Evolutionary conservation across 2,113 vertebrate genomes (phyloP).

Genomic region (Gymnorhina tibicen): DNA sequence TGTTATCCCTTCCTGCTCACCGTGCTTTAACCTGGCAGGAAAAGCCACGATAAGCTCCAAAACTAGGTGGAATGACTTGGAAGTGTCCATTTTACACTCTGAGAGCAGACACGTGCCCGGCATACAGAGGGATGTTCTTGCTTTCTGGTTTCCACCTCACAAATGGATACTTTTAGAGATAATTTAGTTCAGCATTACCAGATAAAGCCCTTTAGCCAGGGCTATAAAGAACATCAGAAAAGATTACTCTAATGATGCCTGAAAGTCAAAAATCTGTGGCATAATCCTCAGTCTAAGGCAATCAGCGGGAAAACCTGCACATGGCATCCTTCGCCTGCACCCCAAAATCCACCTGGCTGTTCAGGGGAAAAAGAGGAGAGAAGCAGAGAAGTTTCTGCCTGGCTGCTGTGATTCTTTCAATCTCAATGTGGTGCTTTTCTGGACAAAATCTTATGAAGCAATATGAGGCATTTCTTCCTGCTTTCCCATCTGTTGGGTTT

Average conservation of each 20-base stretch:
- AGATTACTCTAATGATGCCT: not conserved
- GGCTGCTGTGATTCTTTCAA: not conserved
- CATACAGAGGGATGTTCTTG: not conserved
- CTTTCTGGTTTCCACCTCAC: not conserved
- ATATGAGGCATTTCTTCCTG: not conserved
- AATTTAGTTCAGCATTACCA: not conserved
- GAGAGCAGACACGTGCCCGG: not conserved
- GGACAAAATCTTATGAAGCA: not conserved
- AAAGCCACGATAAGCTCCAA: not conserved
- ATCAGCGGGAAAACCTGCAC: not conserved
- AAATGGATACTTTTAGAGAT: not conserved
- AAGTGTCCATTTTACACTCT: not conserved
- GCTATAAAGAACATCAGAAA: not conserved
- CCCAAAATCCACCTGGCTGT: not conserved
- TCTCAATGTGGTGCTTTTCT: not conserved
- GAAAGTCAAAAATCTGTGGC: not conserved
- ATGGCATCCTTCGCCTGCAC: accelerated
- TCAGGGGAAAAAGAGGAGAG: not conserved
- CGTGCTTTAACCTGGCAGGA: not conserved
- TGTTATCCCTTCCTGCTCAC: not conserved
- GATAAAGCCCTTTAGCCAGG: not conserved
- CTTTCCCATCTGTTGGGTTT: not conserved
- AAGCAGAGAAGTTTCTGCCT: not conserved
- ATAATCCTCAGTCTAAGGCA: not conserved
- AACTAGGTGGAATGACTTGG: not conserved